Conservation (phyloP, 2,797 vertebrate genomes). For the Ispidina picta region DNA sequence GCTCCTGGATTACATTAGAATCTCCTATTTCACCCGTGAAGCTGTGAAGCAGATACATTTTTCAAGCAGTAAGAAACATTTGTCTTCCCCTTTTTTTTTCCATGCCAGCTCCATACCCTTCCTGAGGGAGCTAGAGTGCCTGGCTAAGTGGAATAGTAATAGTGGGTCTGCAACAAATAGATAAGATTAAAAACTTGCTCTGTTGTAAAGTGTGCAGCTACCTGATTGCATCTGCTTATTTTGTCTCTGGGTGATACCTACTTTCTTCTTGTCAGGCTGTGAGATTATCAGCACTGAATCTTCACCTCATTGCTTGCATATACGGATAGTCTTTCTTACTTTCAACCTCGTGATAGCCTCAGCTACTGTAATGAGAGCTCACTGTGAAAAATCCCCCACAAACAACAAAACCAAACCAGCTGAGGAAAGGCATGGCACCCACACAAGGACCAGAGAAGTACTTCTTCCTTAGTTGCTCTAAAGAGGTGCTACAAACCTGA, state of each 20-base stretch:
- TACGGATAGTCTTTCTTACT: constrained; percentile 1
- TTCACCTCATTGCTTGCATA: constrained; percentile 10
- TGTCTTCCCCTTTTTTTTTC: background rate
- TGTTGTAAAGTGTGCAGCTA: background rate
- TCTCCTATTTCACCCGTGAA: constrained; percentile 8
- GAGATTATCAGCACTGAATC: constrained; percentile 5
- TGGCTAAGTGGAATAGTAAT: constrained; percentile 31
- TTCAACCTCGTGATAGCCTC: constrained; percentile 11
- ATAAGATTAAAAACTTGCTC: constrained; percentile 32
- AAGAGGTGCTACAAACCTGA: background rate
- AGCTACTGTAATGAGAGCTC: background rate
- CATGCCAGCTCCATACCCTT: background rate
- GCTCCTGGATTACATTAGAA: background rate
- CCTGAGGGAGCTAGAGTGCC: background rate
- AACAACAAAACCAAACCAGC: constrained; percentile 2
- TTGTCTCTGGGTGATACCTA: background rate
- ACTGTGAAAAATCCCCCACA: background rate
- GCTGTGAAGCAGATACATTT: constrained; percentile 10
- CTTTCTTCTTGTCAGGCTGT: constrained; percentile 15
- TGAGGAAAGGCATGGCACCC: background rate
- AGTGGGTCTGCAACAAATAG: constrained; percentile 11
- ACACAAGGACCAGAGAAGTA: background rate
- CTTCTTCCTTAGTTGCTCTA: background rate
- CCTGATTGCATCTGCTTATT: constrained; percentile 43
- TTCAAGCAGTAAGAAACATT: constrained; percentile 1